Conservation (phyloP, 2,888 invertebrate species). For the Entomobrya multifasciata region DNA sequence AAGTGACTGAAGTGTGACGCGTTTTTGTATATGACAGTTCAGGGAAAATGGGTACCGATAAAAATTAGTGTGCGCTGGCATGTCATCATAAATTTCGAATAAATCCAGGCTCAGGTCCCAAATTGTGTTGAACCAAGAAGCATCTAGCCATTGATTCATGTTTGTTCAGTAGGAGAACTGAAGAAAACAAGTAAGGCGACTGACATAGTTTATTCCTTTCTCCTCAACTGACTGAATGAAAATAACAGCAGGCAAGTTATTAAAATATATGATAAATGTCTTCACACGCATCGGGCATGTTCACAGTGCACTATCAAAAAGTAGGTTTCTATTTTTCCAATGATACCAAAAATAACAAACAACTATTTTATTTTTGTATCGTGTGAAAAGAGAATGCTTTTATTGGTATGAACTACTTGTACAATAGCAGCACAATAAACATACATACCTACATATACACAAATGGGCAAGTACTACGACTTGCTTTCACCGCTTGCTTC, state of each 20-base stretch:
- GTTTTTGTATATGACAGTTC: no score
- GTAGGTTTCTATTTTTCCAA: not conserved
- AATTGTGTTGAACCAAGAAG: not conserved
- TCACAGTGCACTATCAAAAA: not conserved
- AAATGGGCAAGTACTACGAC: no score
- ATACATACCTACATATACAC: no score
- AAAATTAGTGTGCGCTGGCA: no score
- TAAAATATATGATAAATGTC: slow-evolving; percentile 42
- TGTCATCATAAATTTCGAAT: slow-evolving; percentile 44
- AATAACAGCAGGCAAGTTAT: slow-evolving; percentile 12
- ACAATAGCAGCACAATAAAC: not conserved
- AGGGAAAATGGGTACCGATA: no score
- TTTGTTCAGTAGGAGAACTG: not conserved
- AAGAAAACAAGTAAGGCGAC: no score
- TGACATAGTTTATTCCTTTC: no score
- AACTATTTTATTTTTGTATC: not conserved
- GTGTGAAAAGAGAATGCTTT: not conserved
- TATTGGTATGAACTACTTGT: not conserved
- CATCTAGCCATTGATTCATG: not conserved
- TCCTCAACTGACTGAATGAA: no score
- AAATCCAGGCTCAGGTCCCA: not conserved
- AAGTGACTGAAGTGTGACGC: no score
- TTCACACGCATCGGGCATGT: not conserved
- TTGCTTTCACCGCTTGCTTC: no score
- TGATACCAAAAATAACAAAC: no score